A percentile compares a stretch with the other conserved stretches of the same genome.
Evolutionary conservation across 37 sponge, comb jelly and placozoan genomes (phyloP).

Genomic region (Cliona cf. orientalis): DNA sequence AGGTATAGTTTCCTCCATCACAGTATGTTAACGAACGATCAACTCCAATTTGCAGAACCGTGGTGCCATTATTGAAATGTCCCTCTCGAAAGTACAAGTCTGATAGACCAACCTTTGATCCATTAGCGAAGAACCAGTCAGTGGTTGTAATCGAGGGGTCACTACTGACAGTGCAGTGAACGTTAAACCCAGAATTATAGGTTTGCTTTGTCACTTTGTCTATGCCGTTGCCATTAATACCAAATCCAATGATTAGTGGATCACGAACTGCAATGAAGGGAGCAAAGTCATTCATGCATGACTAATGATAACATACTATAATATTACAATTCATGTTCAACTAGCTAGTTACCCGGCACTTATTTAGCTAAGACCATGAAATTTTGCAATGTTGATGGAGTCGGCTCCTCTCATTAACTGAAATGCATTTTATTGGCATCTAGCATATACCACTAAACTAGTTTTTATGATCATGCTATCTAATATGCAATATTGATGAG

Average conservation of each 20-base stretch:
- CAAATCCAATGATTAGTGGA: conserved; percentile 10
- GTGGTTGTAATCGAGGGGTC: background rate
- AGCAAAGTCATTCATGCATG: too few relatives aligned
- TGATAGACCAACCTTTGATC: conserved; percentile 9
- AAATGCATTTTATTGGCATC: too few relatives aligned
- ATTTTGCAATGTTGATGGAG: too few relatives aligned
- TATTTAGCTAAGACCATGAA: too few relatives aligned
- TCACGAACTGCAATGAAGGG: too few relatives aligned
- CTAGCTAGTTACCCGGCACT: too few relatives aligned
- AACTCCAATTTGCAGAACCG: conserved; percentile 24
- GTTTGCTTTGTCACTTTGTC: background rate
- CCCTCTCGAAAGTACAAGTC: conserved; percentile 31
- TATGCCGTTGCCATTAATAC: conserved; percentile 26
- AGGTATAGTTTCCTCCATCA: conserved; percentile 33
- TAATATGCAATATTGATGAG: background rate
- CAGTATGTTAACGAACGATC: background rate
- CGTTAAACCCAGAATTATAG: background rate
- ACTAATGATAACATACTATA: too few relatives aligned
- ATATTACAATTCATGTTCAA: too few relatives aligned
- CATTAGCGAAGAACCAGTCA: conserved; percentile 32
- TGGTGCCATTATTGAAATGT: conserved; percentile 33
- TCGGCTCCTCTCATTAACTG: too few relatives aligned
- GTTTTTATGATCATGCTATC: too few relatives aligned
- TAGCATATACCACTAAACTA: too few relatives aligned
- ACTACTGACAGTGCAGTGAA: conserved; percentile 11